These are phyloP conservation scores for Sylvia borin DNA, from an alignment of 2,797 vertebrate genomes.

Conservation along the genomic window DNA sequence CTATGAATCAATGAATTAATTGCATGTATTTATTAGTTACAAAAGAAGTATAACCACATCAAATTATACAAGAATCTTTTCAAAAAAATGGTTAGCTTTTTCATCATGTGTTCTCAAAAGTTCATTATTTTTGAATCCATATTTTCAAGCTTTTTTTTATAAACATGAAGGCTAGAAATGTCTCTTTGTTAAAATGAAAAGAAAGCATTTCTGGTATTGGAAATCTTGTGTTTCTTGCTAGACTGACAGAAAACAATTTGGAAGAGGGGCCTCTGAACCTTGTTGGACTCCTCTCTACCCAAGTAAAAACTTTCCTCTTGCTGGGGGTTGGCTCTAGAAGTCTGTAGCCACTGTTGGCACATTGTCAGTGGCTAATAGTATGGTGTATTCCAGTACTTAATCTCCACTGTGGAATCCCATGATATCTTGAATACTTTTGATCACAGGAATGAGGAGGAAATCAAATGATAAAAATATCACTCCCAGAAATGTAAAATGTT, in stretches of 20 bases:
- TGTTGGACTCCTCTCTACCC: not conserved
- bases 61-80: not conserved
- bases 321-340: not conserved
- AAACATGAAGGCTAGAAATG: not conserved
- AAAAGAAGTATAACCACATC: rapidly evolving
- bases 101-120: not conserved
- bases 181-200: not conserved
- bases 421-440: not conserved
- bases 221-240: not conserved
- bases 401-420: rapidly evolving
- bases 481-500: not conserved
- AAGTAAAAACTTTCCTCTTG: not conserved
- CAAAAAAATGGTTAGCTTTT: not conserved
- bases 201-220: not conserved
- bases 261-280: rapidly evolving
- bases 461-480: not conserved
- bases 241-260: not conserved
- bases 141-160: not conserved
- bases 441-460: not conserved
- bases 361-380: not conserved
- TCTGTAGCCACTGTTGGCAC: not conserved
- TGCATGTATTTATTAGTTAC: not conserved
- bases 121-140: not conserved
- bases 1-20: not conserved
- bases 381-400: not conserved